Evolutionary conservation across 2,113 vertebrate species (phyloP).

Genomic region (Toxotes chatareus): DNA sequence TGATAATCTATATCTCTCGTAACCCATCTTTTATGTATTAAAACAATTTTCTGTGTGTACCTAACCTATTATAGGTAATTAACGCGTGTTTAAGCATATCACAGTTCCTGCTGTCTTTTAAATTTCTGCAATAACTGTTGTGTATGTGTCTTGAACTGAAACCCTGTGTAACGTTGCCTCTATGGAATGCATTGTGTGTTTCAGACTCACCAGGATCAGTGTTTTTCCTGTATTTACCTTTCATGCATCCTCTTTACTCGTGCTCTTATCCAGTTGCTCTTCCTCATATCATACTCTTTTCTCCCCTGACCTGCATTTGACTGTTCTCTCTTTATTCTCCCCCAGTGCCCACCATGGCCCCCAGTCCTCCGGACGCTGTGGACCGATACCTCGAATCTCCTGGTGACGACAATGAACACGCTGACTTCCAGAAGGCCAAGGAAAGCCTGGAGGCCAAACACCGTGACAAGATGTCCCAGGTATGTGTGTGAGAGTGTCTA

Average conservation of each 20-base stretch:
- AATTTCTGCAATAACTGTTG: background rate
- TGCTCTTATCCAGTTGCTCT: background rate
- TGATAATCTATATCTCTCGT: conserved; percentile 31
- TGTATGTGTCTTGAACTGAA: conserved; percentile 14
- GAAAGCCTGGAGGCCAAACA: conserved; percentile 96
- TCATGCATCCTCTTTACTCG: background rate
- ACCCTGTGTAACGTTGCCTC: background rate
- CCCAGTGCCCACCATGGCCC: conserved; percentile 88
- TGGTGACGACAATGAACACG: conserved; percentile 92
- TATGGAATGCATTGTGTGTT: conserved; percentile 11
- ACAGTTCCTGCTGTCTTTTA: background rate
- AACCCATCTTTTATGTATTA: background rate
- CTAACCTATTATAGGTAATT: conserved; percentile 36
- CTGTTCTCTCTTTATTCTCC: background rate
- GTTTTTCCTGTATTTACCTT: conserved; percentile 39
- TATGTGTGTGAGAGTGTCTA: conserved; percentile 64
- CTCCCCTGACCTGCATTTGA: conserved; percentile 4
- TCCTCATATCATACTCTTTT: background rate
- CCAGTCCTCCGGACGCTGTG: conserved; percentile 92
- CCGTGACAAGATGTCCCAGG: conserved; percentile 94
- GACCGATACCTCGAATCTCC: conserved; percentile 96
- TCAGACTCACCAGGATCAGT: background rate
- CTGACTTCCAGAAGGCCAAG: conserved; percentile 96
- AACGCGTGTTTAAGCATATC: conserved; percentile 15
- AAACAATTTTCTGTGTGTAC: conserved; percentile 5